Evolutionary conservation across 2,888 invertebrate species (phyloP).

Genomic region (Deroplatys truncata): DNA sequence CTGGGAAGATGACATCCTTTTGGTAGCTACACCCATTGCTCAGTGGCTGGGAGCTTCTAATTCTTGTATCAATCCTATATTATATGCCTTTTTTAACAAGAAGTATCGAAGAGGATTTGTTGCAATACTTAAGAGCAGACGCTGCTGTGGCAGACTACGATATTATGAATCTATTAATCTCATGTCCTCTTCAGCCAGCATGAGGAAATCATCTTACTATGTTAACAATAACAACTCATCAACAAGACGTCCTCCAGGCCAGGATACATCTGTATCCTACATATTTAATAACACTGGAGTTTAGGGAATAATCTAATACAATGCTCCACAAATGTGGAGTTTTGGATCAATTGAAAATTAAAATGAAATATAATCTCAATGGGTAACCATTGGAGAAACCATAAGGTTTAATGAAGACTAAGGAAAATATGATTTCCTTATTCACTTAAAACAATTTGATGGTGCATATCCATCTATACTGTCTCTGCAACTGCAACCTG

Average conservation of each 20-base stretch:
- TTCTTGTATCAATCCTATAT: conserved; percentile 91
- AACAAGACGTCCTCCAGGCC: conserved; percentile 42
- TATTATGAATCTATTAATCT: conserved; percentile 84
- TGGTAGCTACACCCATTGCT: conserved; percentile 79
- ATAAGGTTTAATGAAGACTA: background rate
- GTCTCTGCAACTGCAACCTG: background rate
- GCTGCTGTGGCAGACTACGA: conserved; percentile 78
- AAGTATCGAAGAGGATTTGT: conserved; percentile 88
- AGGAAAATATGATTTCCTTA: background rate
- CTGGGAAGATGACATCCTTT: conserved; percentile 76
- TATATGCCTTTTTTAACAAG: conserved; percentile 93
- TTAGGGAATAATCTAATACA: background rate
- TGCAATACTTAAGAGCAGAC: conserved; percentile 79
- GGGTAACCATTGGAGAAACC: background rate
- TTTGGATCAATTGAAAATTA: background rate
- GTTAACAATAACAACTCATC: conserved; percentile 63
- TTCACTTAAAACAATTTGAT: background rate
- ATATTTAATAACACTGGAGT: conserved; percentile 56
- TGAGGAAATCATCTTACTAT: conserved; percentile 80
- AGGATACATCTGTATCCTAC: conserved; percentile 55
- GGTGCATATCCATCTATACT: background rate
- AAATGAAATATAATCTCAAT: background rate
- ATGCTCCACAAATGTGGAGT: background rate
- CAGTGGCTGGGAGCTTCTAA: conserved; percentile 93
- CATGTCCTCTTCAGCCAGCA: conserved; percentile 74